Percentiles rank a stretch among this genome's conserved stretches.
Evolutionary conservation across 2,113 vertebrate genomes (phyloP).

Genomic region (Scartelaos histophorus): DNA sequence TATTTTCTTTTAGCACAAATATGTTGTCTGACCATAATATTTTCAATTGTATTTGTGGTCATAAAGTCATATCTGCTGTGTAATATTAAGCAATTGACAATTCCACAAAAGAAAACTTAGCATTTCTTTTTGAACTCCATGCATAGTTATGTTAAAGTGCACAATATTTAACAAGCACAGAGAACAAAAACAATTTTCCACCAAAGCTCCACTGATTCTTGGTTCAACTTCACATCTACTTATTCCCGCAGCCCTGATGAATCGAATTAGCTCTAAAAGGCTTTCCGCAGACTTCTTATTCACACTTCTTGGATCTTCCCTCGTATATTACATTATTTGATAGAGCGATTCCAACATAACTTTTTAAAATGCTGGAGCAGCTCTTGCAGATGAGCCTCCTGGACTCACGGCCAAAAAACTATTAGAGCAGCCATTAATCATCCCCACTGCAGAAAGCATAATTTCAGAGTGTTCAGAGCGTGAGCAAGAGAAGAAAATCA

Average conservation of each 20-base stretch:
- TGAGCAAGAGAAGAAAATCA: background rate
- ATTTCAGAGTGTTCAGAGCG: slow-evolving; percentile 15
- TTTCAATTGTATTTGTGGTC: no score
- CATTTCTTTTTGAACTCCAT: background rate
- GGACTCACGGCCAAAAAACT: slow-evolving; percentile 41
- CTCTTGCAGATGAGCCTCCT: slow-evolving; percentile 24
- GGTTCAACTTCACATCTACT: background rate
- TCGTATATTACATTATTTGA: slow-evolving; percentile 12
- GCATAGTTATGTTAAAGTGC: background rate
- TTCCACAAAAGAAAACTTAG: background rate
- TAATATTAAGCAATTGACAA: background rate
- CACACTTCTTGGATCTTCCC: slow-evolving; percentile 9
- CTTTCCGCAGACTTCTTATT: slow-evolving; percentile 4
- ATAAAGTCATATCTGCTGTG: no score
- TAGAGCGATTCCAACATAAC: background rate
- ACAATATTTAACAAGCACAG: background rate
- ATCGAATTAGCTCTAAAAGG: slow-evolving; percentile 11
- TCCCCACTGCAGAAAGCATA: slow-evolving; percentile 34
- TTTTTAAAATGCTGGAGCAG: slow-evolving; percentile 40
- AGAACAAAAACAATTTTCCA: background rate
- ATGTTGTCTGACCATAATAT: no score
- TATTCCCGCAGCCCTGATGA: slow-evolving; percentile 1
- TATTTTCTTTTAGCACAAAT: no score
- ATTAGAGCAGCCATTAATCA: slow-evolving; percentile 50
- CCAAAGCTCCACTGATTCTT: background rate